Evolutionary conservation across 2,113 vertebrate genomes (phyloP), one percentile per base, ranked within the genome.

Genomic region (Menidia beryllina): DNA sequence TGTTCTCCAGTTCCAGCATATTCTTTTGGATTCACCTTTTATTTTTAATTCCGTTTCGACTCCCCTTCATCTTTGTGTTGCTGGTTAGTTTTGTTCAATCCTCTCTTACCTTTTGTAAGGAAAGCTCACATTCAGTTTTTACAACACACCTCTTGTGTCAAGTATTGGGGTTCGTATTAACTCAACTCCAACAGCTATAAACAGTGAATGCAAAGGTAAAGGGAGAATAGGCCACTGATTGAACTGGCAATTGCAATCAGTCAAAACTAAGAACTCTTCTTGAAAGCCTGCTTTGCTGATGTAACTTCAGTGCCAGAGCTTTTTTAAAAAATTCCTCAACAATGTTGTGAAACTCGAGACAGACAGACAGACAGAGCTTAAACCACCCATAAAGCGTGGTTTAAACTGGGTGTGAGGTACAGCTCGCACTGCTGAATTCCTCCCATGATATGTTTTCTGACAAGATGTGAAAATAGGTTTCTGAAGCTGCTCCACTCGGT

Each of bases 401-500:
- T 78, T 72, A 75, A 70, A 51, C 39, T 49, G 27, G 75, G 56
- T 67, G 76, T 36, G 74, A 82, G 68, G 65, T 75, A 56, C 51
- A 69, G 20, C 61, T 23, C 9, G 52, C 38, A 45, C 25, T 34
- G 21, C 20, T 67, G 60, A 79, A 57, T 77, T 61, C 36, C 30
- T 59, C 23, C 21, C 49, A 52, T 79, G 24, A 73, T 70, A 75
- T 81, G 38, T 54, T 48, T 36, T 51, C 53, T 82, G 66, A 68
- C 27, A 64, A 75, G 77, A 83, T 38, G 62, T 72, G 34, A 72
- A 83, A 79, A 79, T 27, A 41, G 34, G 30, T 72, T 75, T 77
- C 27, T 80, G 67, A 63, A 71, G 72, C 70, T 71, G 57, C 75
- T 72, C 69, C 76, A 64, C 58, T 73, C 13, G 15, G 79, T 89